Percentiles rank a stretch among this genome's conserved stretches.
These are phyloP conservation scores for Gastracanthus pulcherrimus DNA, from an alignment of 2,888 invertebrate species.

Conservation along the genomic window DNA sequence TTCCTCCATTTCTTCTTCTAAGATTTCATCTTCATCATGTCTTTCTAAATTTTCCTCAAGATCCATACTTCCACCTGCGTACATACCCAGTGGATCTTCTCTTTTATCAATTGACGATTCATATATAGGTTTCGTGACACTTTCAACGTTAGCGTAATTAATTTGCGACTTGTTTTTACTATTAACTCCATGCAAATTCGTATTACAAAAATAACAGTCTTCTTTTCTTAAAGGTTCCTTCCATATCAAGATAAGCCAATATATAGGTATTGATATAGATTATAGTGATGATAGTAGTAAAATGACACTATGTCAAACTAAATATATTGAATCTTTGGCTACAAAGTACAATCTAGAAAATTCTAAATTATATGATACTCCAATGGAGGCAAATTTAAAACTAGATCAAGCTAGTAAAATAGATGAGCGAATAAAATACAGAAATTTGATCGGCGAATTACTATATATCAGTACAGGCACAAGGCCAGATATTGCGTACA, in stretches of 20 bases:
- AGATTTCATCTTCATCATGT: too few species aligned
- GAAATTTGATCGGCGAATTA: constrained; percentile 52
- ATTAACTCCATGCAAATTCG: too few species aligned
- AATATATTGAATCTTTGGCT: constrained; percentile 50
- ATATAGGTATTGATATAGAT: constrained; percentile 50
- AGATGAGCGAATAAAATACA: constrained; percentile 36
- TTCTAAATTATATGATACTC: constrained; percentile 24
- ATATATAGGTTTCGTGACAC: too few species aligned
- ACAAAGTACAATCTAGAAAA: constrained; percentile 47
- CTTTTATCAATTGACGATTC: too few species aligned
- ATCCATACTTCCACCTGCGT: too few species aligned
- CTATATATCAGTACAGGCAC: constrained; percentile 49
- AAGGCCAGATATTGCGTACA: constrained; percentile 47
- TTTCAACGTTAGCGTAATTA: too few species aligned
- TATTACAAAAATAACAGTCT: too few species aligned
- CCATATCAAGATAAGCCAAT: constrained; percentile 42
- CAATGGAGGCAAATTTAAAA: constrained; percentile 6
- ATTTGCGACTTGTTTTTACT: too few species aligned
- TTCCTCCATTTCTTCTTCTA: too few species aligned
- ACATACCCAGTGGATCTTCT: too few species aligned
- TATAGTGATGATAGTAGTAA: constrained; percentile 32
- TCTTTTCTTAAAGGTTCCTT: too few species aligned
- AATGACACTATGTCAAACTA: constrained; percentile 47
- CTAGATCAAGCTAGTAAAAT: constrained; percentile 5
- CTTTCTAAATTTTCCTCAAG: too few species aligned